Base-by-base conservation (phyloP, 2,888 invertebrate genomes). In the Hypolimnas misippus region DNA sequence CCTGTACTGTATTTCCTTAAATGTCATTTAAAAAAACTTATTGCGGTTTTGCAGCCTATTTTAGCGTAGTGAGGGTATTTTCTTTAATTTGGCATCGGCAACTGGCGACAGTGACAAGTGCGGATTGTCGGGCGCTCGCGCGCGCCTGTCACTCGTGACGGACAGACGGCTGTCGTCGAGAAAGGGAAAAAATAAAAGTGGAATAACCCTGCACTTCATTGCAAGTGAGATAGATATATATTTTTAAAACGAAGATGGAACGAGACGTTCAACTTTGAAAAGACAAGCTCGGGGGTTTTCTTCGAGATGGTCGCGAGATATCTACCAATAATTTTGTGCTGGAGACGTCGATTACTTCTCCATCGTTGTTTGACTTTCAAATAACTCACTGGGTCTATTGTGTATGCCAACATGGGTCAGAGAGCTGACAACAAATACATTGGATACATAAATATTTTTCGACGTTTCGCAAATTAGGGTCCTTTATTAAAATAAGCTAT, bases 361-460 rank as follows among this genome's bases (percentile, higher is more conserved):
- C 72, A 73, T 67, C 74, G 77, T 78, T 81, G 79, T 83, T 86
- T 84, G 84, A 84, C 80, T 87, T 86, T 84, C 81, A 84, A 86
- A 86, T 86, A 80, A 74, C 76, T 75, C 69, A 68, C 74, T 64
- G 66, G 68, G 70, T 75, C 81, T 78, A 81, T 84, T 86, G 82
- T 86, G 82, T 80, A 82, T 83, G 76, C 75, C 73, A 73, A 75
- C 76, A 75, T 72, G 76, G 75, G 3, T 73, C 79, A 76, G 75
- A 76, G 74, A 73, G 70, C 74, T 81, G 80, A 82, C 79, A 78
- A 78, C 71, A 71, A 72, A 72, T 81, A 81, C 79, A 76, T 75
- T 77, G 12, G 7, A n/a, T n/a, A n/a, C n/a, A 14, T 29, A 33
- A 17, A 29, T 16, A 51, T 31, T 51, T 51, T 33, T 17, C 3